Percentiles rank a stretch among this genome's conserved stretches.
These are phyloP conservation scores for Ciconia boyciana DNA, from an alignment of 2,113 vertebrate species.

Conservation along the genomic window DNA sequence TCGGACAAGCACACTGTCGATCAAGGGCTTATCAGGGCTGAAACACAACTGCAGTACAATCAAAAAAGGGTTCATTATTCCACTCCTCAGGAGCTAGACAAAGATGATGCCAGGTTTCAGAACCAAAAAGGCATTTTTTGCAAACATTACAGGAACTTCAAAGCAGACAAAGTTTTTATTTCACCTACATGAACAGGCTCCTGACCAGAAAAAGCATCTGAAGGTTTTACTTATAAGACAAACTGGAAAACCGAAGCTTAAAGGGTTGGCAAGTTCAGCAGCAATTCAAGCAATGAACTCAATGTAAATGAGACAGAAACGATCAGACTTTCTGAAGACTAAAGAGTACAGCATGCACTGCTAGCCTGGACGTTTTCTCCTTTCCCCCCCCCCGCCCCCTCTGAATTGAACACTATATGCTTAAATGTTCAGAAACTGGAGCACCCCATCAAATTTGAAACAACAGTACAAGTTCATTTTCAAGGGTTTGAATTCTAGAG, in stretches of 20 bases:
- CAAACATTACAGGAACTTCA: background rate
- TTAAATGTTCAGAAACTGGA: background rate
- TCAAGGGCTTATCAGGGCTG: background rate
- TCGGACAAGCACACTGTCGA: background rate
- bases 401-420: background rate
- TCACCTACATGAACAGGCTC: background rate
- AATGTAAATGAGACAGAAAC: slow-evolving; percentile 1
- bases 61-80: background rate
- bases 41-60: background rate
- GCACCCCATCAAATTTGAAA: background rate
- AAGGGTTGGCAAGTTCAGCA: slow-evolving; percentile 7
- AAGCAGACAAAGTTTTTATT: background rate
- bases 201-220: slow-evolving; percentile 17
- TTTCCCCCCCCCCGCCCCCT: too few species aligned
- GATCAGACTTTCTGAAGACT: background rate
- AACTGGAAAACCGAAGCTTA: background rate
- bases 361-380: background rate
- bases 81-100: background rate
- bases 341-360: background rate
- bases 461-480: background rate
- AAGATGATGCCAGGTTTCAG: background rate
- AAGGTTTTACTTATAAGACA: background rate
- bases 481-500: background rate
- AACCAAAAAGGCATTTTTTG: background rate
- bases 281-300: background rate